phyloP scores from a whole-genome alignment of 2,113 vertebrate species.

The Puntigrus tetrazona region DNA sequence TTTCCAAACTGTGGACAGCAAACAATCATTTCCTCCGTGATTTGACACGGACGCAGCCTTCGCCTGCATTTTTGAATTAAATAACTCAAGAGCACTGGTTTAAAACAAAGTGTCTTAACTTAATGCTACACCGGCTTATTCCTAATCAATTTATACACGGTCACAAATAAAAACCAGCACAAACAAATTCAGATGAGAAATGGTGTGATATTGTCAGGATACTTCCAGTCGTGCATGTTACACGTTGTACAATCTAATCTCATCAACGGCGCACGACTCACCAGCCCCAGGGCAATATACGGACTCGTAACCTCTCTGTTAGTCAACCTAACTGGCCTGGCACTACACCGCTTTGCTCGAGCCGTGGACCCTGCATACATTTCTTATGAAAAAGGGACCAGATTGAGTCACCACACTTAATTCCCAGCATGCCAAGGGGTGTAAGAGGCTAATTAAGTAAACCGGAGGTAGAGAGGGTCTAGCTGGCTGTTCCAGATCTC shows the following conservation, averaged over 20 bases:
- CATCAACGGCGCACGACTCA: not conserved
- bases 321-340: constrained; percentile 4
- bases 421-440: constrained; percentile 43
- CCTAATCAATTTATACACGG: constrained; percentile 15
- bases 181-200: constrained; percentile 2
- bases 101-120: constrained; percentile 19
- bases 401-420: constrained; percentile 46
- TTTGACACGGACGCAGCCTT: constrained; percentile 23
- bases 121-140: not conserved
- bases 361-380: constrained; percentile 1
- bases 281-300: not conserved
- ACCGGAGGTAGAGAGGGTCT: constrained; percentile 42
- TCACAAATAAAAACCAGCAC: not conserved
- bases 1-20: not conserved
- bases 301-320: constrained; percentile 12
- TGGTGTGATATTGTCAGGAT: not conserved
- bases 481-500: constrained; percentile 37
- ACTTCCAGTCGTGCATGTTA: not conserved
- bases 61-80: not conserved
- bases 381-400: constrained; percentile 2
- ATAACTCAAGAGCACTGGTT: constrained; percentile 12
- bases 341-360: not conserved
- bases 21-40: constrained; percentile 17
- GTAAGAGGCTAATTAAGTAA: constrained; percentile 57
- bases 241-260: not conserved